Percentiles rank a stretch among this genome's conserved stretches.
Evolutionary conservation across 1,140 invertebrate genomes (phyloP).

Genomic region (Bombus haemorrhoidalis): DNA sequence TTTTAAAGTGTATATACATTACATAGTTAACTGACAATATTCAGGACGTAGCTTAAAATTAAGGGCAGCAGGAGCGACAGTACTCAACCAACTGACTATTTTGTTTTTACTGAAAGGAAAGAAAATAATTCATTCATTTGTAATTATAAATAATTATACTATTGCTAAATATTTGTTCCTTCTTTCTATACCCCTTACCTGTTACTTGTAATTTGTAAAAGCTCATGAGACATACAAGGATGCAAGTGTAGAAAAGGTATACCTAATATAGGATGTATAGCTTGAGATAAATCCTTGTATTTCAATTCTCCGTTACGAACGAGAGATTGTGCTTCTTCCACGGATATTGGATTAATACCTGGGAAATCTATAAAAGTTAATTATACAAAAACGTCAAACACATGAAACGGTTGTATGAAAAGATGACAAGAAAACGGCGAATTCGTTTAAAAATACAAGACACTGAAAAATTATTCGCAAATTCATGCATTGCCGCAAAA

Average conservation of each 20-base stretch:
- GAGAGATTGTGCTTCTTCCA: constrained; percentile 76
- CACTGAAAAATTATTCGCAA: not conserved
- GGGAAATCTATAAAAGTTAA: constrained; percentile 73
- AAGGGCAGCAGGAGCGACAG: constrained; percentile 71
- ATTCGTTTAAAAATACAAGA: not conserved
- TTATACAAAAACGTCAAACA: not conserved
- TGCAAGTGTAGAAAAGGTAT: constrained; percentile 79
- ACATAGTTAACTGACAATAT: constrained; percentile 73
- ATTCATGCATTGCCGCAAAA: not conserved
- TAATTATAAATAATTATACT: not conserved
- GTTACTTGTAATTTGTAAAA: constrained; percentile 71
- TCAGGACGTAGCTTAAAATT: constrained; percentile 72
- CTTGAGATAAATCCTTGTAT: constrained; percentile 78
- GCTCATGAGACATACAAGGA: constrained; percentile 78
- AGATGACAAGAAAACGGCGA: not conserved
- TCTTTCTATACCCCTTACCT: constrained; percentile 67
- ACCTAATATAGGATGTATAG: constrained; percentile 80
- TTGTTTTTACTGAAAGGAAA: constrained; percentile 77
- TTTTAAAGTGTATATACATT: not conserved
- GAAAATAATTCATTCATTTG: not conserved
- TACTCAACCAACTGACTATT: constrained; percentile 80
- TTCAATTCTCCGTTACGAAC: constrained; percentile 52
- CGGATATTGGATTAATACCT: constrained; percentile 77
- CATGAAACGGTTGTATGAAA: not conserved
- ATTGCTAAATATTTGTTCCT: not conserved